Percentiles rank a stretch among this genome's conserved stretches.
Conservation (phyloP, 1,140 invertebrate genomes). For the Episyrphus balteatus region DNA sequence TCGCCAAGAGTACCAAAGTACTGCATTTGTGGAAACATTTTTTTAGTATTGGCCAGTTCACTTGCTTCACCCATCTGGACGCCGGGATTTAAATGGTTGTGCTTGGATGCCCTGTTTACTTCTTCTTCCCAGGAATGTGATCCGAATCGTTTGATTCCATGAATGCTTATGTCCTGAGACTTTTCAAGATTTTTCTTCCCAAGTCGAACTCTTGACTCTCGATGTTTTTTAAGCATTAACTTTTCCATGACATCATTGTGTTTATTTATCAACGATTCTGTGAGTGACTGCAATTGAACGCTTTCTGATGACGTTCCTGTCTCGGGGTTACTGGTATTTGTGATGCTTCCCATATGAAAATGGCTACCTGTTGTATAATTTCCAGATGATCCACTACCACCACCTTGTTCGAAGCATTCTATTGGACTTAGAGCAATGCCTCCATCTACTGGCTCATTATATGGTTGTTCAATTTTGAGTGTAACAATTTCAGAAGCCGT, state of each 20-base stretch:
- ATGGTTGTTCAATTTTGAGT: constrained; percentile 31
- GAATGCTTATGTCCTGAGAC: constrained; percentile 25
- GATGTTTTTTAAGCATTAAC: constrained; percentile 57
- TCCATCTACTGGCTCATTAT: constrained; percentile 17
- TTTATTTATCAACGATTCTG: constrained; percentile 51
- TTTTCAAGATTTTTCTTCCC: constrained; percentile 33
- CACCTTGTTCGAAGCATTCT: constrained; percentile 38
- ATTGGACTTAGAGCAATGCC: constrained; percentile 23
- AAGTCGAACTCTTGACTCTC: constrained; percentile 46
- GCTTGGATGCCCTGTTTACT: constrained; percentile 41
- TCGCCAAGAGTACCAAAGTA: neutral
- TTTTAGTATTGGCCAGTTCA: neutral
- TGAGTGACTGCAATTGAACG: constrained; percentile 46
- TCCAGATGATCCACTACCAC: constrained; percentile 45
- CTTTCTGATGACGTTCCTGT: constrained; percentile 25
- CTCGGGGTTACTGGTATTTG: constrained; percentile 27
- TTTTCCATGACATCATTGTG: constrained; percentile 73
- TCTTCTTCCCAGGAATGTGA: constrained; percentile 47
- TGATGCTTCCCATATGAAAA: constrained; percentile 37
- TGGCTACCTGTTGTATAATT: constrained; percentile 44
- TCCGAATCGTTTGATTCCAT: constrained; percentile 45
- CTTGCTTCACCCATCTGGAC: no score
- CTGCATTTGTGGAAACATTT: neutral
- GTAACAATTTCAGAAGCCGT: constrained; percentile 40
- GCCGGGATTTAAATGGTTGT: constrained; percentile 29